Evolutionary conservation across 2,113 vertebrate genomes (phyloP), one percentile per base, ranked within the genome.

Genomic region (Columbina picui): DNA sequence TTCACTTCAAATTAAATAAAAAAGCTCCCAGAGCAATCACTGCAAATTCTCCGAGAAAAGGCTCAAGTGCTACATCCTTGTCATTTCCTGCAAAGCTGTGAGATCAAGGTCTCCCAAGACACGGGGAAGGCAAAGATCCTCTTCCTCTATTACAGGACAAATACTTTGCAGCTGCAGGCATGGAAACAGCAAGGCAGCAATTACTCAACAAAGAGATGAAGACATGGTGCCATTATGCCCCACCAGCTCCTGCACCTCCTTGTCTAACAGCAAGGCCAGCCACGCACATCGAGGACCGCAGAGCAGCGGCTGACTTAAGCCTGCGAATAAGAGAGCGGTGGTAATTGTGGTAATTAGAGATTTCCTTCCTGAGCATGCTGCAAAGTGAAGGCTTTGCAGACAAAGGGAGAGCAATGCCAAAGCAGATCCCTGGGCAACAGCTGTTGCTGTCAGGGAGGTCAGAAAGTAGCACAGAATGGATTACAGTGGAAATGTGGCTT

Each of bases 171-270:
- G 77, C 60, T 59, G 61, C 77, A 73, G 90, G 38, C n/a, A 34
- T 2, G 6, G 82, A 45, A 83, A 53, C 38, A 75, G 60, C 38
- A 12, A 70, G 69, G 61, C 52, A 83, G 73, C 78, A 71, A 36
- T 65, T 25, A 67, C 30, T 39, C 2, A 6, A 60, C 19, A 6
- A 63, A 0, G 32, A 87, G 61, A 59, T 0, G 14, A 57, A 79
- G 83, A 75, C 39, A 20, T 6, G 2, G 68, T 38, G 68, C 73
- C 68, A 23, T 7, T 11, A 10, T 0, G 14, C 43, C 60, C 34
- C 52, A 43, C 27, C 32, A 68, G 39, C 53, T 50, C 87, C 86
- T 9, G 41, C 32, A 30, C 22, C 81, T 64, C 67, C 55, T 25
- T 1, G 3, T 18, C 29, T 21, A 19, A 27, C 12, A 23, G 56